Conservation (phyloP, 1,140 invertebrate genomes). For the Drosophila lowei region DNA sequence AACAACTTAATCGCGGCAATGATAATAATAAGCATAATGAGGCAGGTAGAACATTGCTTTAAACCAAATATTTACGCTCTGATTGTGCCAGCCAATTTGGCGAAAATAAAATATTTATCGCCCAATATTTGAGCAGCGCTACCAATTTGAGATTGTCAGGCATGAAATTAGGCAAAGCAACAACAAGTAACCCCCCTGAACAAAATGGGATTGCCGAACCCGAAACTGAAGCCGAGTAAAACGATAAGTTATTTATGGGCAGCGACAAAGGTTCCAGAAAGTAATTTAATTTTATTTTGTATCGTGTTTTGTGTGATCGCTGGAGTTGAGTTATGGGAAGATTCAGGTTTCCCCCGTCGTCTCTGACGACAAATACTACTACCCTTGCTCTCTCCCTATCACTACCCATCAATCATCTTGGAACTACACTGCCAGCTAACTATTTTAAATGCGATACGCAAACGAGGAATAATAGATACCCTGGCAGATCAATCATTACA, state of each 20-base stretch:
- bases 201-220: not conserved
- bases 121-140: slow-evolving; percentile 28
- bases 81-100: slow-evolving; percentile 33
- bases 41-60: too few species aligned
- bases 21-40: not conserved
- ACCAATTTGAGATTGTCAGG: slow-evolving; percentile 7
- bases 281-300: slow-evolving; percentile 29
- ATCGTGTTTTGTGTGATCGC: slow-evolving; percentile 8
- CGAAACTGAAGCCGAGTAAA: slow-evolving; percentile 1
- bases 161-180: not conserved
- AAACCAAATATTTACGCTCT: slow-evolving; percentile 36
- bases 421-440: too few species aligned
- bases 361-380: not conserved
- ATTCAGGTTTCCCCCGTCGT: slow-evolving; percentile 13
- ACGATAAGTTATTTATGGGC: slow-evolving; percentile 38
- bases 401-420: slow-evolving; percentile 20
- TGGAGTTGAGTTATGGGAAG: slow-evolving; percentile 27
- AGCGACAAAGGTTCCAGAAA: not conserved
- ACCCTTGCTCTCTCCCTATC: slow-evolving; percentile 20
- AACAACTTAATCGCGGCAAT: slow-evolving; percentile 23
- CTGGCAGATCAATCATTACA: too few species aligned
- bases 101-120: slow-evolving; percentile 43
- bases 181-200: not conserved
- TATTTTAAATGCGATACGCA: too few species aligned
- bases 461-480: too few species aligned